Conservation (phyloP, 1,140 invertebrate genomes). For the Drosophila willistoni region DNA sequence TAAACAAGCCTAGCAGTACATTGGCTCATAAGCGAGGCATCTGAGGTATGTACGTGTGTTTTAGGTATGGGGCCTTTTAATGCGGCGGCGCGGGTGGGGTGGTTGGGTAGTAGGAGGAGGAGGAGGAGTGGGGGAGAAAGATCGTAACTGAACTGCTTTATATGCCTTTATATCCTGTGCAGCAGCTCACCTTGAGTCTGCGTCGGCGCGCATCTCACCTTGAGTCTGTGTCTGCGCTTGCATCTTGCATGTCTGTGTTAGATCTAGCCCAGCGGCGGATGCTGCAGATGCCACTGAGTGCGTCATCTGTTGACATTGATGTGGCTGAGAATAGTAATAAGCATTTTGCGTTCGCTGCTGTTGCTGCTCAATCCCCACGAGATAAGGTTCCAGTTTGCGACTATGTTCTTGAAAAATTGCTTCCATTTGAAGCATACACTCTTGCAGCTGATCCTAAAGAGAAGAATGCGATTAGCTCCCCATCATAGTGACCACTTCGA, state of each 20-base stretch:
- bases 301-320: constrained; percentile 24
- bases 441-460: constrained; percentile 86
- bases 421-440: constrained; percentile 88
- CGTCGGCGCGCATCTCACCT: constrained; percentile 85
- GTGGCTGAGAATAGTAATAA: constrained; percentile 34
- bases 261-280: constrained; percentile 40
- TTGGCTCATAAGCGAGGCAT: constrained; percentile 16
- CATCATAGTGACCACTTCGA: too few species aligned
- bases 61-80: too few species aligned
- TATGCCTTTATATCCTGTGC: constrained; percentile 85
- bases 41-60: constrained; percentile 28
- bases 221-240: constrained; percentile 86
- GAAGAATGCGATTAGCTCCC: too few species aligned
- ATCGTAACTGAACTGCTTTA: constrained; percentile 52
- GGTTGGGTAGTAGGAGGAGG: not conserved
- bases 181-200: constrained; percentile 87
- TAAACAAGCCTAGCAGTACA: constrained; percentile 9
- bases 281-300: constrained; percentile 28
- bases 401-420: constrained; percentile 85
- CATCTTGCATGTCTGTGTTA: constrained; percentile 82
- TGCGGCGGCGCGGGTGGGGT: too few species aligned
- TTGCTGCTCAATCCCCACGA: constrained; percentile 51
- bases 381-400: constrained; percentile 68
- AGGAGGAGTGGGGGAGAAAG: too few species aligned
- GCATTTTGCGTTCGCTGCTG: constrained; percentile 30